Percentiles rank a stretch among this genome's conserved stretches.
phyloP scores from a whole-genome alignment of 2,888 invertebrate species.

The Folsomia manolachei region DNA sequence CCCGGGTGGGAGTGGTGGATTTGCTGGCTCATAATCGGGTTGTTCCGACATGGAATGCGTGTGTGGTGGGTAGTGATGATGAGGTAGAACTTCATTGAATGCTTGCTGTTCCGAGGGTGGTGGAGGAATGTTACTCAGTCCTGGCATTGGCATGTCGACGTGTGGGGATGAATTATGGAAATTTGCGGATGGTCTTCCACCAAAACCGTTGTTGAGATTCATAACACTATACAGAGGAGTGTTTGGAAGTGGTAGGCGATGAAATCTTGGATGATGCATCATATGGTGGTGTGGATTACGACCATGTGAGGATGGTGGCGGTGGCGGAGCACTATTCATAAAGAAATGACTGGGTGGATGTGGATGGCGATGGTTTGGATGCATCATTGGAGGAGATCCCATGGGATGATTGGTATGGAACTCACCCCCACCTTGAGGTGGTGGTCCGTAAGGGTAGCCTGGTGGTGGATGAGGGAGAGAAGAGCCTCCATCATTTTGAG shows the following conservation, averaged over 20 bases:
- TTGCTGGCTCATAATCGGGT: conserved; percentile 50
- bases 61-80: conserved; percentile 45
- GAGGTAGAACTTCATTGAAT: conserved; percentile 36
- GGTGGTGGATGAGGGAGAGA: conserved; percentile 15
- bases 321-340: conserved; percentile 5
- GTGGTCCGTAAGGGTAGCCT: too few relatives aligned
- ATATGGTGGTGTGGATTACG: background rate
- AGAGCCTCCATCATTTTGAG: conserved; percentile 2
- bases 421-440: background rate
- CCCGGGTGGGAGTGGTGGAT: conserved; percentile 48
- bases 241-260: background rate
- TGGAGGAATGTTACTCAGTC: conserved; percentile 22
- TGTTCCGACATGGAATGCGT: conserved; percentile 47
- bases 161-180: conserved; percentile 12
- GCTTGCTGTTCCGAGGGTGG: conserved; percentile 38
- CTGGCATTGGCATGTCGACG: conserved; percentile 35
- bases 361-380: background rate
- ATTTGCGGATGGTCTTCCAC: conserved; percentile 13
- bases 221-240: background rate
- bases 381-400: background rate
- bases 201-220: background rate
- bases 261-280: conserved; percentile 3
- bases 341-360: conserved; percentile 13
- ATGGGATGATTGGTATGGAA: background rate
- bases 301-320: too few relatives aligned